These are phyloP conservation scores for Coenonympha arcania DNA, from an alignment of 2,888 invertebrate species.

Conservation along the genomic window DNA sequence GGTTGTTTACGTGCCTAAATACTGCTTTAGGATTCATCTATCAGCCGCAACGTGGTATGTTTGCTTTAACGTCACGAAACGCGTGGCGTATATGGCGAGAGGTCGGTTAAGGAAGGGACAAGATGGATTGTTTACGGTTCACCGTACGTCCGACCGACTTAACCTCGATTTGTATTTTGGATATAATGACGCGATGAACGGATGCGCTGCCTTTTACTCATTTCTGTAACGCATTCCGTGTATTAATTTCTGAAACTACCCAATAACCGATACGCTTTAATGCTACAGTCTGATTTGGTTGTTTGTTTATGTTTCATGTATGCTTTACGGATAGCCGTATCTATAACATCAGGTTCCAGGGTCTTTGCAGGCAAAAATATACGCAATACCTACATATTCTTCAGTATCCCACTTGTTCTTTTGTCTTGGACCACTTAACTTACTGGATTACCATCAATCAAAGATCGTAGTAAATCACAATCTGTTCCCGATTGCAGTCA, in stretches of 20 bases:
- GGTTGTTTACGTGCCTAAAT: constrained; percentile 26
- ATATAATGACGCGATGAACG: constrained; percentile 3
- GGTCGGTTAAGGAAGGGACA: constrained; percentile 21
- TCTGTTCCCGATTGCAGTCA: neutral
- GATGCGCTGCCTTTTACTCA: neutral
- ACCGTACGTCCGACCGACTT: constrained; percentile 22
- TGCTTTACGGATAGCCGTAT: no score
- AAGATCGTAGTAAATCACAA: neutral
- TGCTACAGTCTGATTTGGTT: no score
- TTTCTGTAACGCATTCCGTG: neutral
- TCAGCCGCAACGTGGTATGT: constrained; percentile 15
- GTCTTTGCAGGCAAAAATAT: no score
- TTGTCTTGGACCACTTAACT: no score
- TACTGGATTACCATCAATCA: no score
- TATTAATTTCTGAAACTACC: no score
- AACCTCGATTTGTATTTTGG: constrained; percentile 21
- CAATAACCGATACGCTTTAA: no score
- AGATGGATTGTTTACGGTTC: constrained; percentile 26
- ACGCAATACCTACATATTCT: no score
- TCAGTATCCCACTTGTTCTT: no score
- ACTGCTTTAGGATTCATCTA: constrained; percentile 18
- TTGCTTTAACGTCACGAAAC: constrained; percentile 23
- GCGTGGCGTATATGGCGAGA: constrained; percentile 18
- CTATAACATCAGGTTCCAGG: no score
- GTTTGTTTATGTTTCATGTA: no score